phyloP scores from a whole-genome alignment of 2,888 invertebrate genomes.

The Thecocarcelia acutangulata region DNA sequence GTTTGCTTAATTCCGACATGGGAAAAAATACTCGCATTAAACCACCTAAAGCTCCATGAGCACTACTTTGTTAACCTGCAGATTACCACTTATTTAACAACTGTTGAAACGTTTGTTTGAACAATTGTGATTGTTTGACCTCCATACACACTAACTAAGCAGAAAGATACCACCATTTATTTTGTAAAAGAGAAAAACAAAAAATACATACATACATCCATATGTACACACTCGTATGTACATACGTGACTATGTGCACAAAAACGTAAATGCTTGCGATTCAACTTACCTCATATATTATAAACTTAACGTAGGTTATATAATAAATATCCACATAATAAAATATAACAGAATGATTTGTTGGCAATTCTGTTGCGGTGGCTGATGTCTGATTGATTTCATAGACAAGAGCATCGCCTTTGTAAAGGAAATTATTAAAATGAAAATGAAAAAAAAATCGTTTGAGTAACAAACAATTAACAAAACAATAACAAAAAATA shows the following conservation, averaged over 20 bases:
- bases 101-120: no score
- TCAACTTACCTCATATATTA: slow-evolving; percentile 76
- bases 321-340: slow-evolving; percentile 77
- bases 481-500: background rate
- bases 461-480: background rate
- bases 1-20: no score
- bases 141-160: background rate
- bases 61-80: no score
- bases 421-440: slow-evolving; percentile 6
- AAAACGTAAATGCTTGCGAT: no score
- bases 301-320: slow-evolving; percentile 76
- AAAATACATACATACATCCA: no score
- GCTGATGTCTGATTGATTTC: slow-evolving; percentile 74
- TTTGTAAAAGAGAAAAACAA: no score
- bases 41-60: no score
- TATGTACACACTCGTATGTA: no score
- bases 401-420: slow-evolving; percentile 76
- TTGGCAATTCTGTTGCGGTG: slow-evolving; percentile 59
- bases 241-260: no score
- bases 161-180: no score
- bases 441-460: slow-evolving; percentile 8
- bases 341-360: slow-evolving; percentile 75
- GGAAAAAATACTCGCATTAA: no score
- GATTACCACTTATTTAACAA: no score
- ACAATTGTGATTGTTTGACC: background rate